Evolutionary conservation across 2,797 vertebrate genomes (phyloP).

Genomic region (Bradypodion ventrale): DNA sequence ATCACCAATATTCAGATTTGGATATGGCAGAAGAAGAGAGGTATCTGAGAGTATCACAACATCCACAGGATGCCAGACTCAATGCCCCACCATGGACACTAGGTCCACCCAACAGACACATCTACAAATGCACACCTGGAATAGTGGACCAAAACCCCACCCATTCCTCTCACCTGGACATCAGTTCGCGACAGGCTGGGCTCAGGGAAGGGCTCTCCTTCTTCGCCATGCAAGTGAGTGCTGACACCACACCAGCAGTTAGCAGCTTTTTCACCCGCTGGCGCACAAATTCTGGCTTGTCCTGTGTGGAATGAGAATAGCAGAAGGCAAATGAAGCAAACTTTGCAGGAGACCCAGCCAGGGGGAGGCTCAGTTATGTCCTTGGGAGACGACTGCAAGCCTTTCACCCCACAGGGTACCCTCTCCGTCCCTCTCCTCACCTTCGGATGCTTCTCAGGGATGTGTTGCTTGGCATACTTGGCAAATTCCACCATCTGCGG

Average conservation of each 20-base stretch:
- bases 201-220: constrained; percentile 89
- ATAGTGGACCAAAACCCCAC: too few relatives aligned
- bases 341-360: too few relatives aligned
- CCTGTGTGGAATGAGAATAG: constrained; percentile 72
- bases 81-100: neutral
- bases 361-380: neutral
- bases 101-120: neutral
- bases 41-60: too few relatives aligned
- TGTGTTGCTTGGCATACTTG: constrained; percentile 96
- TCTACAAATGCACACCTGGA: too few relatives aligned
- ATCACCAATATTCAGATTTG: too few relatives aligned
- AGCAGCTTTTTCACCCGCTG: constrained; percentile 88
- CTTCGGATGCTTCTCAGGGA: constrained; percentile 97
- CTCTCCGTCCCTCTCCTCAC: constrained; percentile 66
- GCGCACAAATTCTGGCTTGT: constrained; percentile 84
- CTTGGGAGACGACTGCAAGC: neutral
- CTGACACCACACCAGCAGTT: constrained; percentile 88
- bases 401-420: too few relatives aligned
- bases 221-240: constrained; percentile 94
- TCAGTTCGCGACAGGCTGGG: constrained; percentile 87
- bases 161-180: constrained; percentile 82
- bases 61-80: too few relatives aligned
- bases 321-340: too few relatives aligned
- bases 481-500: constrained; percentile 97
- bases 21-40: too few relatives aligned